These are phyloP conservation scores for Stegostoma tigrinum DNA, from an alignment of 2,113 vertebrate species.

Conservation along the genomic window DNA sequence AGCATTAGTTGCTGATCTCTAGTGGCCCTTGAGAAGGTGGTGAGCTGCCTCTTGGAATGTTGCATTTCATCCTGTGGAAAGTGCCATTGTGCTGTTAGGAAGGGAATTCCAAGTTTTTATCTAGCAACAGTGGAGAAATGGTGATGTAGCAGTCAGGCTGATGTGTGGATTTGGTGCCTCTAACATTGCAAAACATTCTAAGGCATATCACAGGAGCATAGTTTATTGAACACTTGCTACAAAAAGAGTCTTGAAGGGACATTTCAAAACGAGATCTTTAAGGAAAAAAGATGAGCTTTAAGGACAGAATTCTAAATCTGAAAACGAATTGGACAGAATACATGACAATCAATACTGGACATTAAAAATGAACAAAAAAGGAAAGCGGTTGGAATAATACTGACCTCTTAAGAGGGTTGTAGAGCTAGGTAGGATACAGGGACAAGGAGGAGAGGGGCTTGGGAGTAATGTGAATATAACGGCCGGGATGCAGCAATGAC, in stretches of 20 bases:
- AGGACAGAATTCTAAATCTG: background rate
- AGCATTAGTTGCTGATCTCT: no score
- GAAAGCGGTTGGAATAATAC: background rate
- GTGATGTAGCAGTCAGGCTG: no score
- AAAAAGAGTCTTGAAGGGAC: background rate
- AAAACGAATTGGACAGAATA: background rate
- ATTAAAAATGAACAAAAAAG: background rate
- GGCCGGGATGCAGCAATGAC: no score
- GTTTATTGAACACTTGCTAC: background rate
- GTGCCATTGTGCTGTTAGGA: no score
- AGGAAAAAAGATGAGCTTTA: no score
- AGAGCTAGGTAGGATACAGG: background rate
- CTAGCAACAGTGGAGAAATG: no score
- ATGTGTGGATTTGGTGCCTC: no score
- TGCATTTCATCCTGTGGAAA: no score
- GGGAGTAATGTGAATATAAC: background rate
- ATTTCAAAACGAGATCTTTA: background rate
- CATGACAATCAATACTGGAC: background rate
- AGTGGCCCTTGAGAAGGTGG: no score
- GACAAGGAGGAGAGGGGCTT: background rate
- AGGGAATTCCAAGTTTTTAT: no score
- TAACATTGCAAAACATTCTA: no score
- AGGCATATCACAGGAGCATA: background rate
- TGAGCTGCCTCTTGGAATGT: no score
- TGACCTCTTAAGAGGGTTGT: background rate